Base-by-base conservation (phyloP, 2,113 vertebrate species). In the Seriola rivoliana region DNA sequence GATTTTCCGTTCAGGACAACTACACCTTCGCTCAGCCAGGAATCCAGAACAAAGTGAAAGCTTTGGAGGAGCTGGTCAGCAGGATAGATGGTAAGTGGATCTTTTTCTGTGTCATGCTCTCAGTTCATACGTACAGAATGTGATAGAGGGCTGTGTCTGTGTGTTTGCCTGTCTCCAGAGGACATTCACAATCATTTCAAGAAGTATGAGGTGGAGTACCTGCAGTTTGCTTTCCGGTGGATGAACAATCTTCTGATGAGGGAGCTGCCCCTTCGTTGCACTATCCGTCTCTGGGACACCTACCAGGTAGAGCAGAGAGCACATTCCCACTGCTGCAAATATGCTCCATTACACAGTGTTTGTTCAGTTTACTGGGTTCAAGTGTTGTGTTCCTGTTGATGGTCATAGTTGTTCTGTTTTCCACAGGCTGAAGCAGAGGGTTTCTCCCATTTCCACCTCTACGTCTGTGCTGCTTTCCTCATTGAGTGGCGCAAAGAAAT, bases 11-110 rank as follows among this genome's bases (percentile, higher is more conserved):
- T 13, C 91, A 99, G 97, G 97, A 98, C 90, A 98, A 99, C 92
- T 99, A 99, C 94, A 99, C 98, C 1, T 99, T 99, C 83, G 98
- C 98, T 80, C 98, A 99, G 88, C 98, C 98, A 0, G 98, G 98
- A 16, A 99, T 99, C 92, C 98, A 99, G 95, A 99, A 97, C 93
- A 99, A 99, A 86, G 98, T 99, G 82, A 99, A 99, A 90, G 98
- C 97, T 3, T 91, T 99, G 89, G 98, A 99, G 92, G 97, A 99
- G 93, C 96, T 99, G 1, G 97, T 99, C 86, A 97, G 97, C 93
- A 93, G 98, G 71, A 99, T 99, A 0, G 98, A 99, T 93, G 98
- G 98, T 99, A 93, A 94, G 96, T 44, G 2, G 3, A 17, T 13
- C 25, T 7, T 16, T 55, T 25, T 16, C 21, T 55, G 19, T 78